phyloP scores from a whole-genome alignment of 2,888 invertebrate species.

The Agapetus fuscipes region DNA sequence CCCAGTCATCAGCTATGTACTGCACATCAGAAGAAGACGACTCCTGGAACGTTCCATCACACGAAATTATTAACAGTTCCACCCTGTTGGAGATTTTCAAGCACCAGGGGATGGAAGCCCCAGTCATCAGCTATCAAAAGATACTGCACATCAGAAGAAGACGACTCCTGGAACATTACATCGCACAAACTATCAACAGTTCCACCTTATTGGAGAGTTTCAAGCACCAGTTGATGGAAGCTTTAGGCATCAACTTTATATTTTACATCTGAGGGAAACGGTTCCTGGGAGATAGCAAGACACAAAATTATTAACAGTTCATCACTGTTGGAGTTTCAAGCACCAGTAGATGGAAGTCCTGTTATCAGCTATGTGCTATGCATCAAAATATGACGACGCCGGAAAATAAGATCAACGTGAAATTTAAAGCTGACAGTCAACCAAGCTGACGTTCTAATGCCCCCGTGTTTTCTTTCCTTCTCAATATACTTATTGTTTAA shows the following conservation, averaged over 20 bases:
- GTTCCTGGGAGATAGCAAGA: conserved; percentile 20
- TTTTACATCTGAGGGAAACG: conserved; percentile 43
- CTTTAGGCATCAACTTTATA: conserved; percentile 55
- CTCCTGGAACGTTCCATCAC: conserved; percentile 15
- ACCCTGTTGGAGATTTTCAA: no score
- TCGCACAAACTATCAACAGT: no score
- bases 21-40: conserved; percentile 43
- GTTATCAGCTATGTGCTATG: conserved; percentile 51
- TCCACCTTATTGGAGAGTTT: no score
- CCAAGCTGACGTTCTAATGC: no score
- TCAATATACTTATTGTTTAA: no score
- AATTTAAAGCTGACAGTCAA: conserved; percentile 15
- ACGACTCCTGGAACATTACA: conserved; percentile 22
- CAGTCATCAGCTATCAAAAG: conserved; percentile 52
- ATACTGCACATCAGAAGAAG: conserved; percentile 48
- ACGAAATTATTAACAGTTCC: no score
- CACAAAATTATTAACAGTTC: neutral
- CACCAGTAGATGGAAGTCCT: conserved; percentile 56
- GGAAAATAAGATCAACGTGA: conserved; percentile 27
- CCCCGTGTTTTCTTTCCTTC: no score
- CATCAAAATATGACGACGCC: conserved; percentile 37
- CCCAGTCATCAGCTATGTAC: conserved; percentile 53
- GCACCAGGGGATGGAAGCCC: conserved; percentile 57
- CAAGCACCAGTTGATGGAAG: conserved; percentile 55
- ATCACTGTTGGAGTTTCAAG: no score